Conservation (phyloP, 2,797 vertebrate species). For the Peromyscus nudipes region DNA sequence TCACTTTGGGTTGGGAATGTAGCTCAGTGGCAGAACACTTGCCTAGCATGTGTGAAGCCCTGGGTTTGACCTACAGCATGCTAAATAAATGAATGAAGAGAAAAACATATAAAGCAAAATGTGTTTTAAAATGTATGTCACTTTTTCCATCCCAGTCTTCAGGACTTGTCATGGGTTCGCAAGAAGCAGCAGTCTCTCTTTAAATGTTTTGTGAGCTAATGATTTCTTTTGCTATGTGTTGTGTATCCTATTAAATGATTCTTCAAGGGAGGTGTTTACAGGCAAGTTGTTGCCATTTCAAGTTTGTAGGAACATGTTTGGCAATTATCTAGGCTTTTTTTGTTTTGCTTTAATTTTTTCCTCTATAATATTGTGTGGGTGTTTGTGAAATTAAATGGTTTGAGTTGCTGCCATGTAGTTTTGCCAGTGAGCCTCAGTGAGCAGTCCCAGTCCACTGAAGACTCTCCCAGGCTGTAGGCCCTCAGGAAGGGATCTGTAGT, state of each 20-base stretch:
- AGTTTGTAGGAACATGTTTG: slow-evolving; percentile 75
- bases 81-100: not conserved
- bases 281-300: slow-evolving; percentile 77
- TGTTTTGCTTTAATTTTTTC: slow-evolving; percentile 50
- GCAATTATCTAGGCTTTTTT: slow-evolving; percentile 76
- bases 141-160: not conserved
- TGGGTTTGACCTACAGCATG: not conserved
- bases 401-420: slow-evolving; percentile 41
- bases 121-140: not conserved
- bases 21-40: not conserved
- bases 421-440: slow-evolving; percentile 33
- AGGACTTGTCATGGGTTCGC: not conserved
- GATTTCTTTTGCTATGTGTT: slow-evolving; percentile 9
- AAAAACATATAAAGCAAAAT: not conserved
- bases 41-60: not conserved
- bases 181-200: slow-evolving; percentile 37
- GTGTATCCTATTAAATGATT: slow-evolving; percentile 57
- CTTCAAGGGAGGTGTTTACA: slow-evolving; percentile 62
- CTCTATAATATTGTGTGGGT: slow-evolving; percentile 72
- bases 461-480: not conserved
- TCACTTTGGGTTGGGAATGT: not conserved
- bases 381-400: slow-evolving; percentile 69
- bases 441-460: slow-evolving; percentile 43
- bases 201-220: not conserved
- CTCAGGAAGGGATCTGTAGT: slow-evolving; percentile 15